phyloP scores from a whole-genome alignment of 2,113 vertebrate species.

The Rhineura floridana region DNA sequence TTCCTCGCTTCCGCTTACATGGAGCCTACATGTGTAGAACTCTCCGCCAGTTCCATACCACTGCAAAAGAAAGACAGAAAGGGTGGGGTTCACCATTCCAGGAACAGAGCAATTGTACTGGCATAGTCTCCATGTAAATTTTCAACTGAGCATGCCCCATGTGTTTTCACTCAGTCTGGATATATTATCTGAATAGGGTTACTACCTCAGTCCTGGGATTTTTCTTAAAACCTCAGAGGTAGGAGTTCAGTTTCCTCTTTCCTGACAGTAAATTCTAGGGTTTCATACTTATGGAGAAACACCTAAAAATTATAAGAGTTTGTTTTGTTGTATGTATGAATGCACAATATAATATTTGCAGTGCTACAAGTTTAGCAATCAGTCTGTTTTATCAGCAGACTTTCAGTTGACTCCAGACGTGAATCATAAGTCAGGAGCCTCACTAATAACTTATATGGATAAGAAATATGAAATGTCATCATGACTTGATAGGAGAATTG shows the following conservation, averaged over 20 bases:
- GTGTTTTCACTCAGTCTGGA: not conserved
- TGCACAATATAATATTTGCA: not conserved
- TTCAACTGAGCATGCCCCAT: not conserved
- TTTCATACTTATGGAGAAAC: not conserved
- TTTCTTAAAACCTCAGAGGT: not conserved
- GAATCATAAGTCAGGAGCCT: not conserved
- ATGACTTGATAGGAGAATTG: not conserved
- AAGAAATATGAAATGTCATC: not conserved
- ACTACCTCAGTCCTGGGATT: not conserved
- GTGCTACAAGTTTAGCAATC: not conserved
- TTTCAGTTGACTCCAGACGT: not conserved
- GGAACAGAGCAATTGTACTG: not conserved
- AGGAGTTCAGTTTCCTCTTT: not conserved
- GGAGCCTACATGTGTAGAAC: not conserved
- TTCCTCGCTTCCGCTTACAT: too few relatives aligned
- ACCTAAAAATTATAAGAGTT: not conserved
- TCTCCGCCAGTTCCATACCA: not conserved
- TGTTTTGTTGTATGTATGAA: not conserved
- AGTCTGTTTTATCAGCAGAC: not conserved
- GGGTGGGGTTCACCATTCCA: not conserved
- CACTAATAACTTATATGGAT: accelerated
- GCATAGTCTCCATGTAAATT: not conserved
- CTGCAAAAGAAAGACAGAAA: too few relatives aligned
- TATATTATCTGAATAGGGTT: not conserved
- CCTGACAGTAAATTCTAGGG: not conserved